Percentiles rank a stretch among this genome's conserved stretches.
Conservation (phyloP, 2,797 vertebrate species). For the Pristis pectinata region DNA sequence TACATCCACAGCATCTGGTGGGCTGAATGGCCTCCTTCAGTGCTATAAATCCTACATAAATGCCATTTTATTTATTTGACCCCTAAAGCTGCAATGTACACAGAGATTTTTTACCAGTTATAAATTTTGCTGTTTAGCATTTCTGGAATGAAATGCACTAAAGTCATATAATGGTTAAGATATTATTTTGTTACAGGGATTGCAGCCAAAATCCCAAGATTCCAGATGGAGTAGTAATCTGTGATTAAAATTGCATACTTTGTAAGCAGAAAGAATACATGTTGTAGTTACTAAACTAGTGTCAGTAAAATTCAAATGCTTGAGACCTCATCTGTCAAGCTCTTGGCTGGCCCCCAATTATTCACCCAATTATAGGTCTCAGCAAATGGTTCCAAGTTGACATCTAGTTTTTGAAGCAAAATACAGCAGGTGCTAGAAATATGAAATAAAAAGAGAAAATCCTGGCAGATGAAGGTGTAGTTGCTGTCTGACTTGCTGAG, state of each 20-base stretch:
- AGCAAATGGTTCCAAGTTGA: no score
- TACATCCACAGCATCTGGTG: neutral
- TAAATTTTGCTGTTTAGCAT: neutral
- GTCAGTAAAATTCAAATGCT: neutral
- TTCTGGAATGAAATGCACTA: neutral
- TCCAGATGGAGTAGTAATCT: neutral
- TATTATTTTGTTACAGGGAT: neutral
- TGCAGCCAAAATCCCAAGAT: neutral
- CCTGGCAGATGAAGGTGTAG: no score
- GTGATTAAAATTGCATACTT: neutral
- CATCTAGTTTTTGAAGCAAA: no score
- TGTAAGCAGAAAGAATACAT: neutral
- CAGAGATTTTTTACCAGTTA: neutral
- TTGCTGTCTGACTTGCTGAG: no score
- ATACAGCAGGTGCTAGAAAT: no score
- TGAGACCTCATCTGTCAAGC: neutral
- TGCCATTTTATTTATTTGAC: neutral
- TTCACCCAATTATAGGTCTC: no score
- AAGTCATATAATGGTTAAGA: neutral
- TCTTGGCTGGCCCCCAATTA: neutral
- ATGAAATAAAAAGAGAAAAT: no score
- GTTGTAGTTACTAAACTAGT: neutral
- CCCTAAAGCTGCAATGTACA: neutral
- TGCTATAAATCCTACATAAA: neutral
- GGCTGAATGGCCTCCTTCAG: neutral